Conservation (phyloP, 2,888 invertebrate species). For the Dicycla oo region DNA sequence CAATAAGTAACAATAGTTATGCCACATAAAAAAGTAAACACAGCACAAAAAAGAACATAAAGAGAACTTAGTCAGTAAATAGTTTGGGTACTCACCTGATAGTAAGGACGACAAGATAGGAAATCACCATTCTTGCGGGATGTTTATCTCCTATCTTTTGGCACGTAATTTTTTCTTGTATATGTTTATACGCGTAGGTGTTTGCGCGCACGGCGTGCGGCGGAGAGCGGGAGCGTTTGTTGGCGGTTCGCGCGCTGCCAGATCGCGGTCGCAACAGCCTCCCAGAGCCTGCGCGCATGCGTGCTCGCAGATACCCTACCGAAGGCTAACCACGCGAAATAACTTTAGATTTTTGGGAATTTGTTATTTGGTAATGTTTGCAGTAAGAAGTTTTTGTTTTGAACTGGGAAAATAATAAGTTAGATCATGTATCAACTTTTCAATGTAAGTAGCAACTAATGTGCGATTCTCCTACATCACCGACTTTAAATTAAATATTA, state of each 20-base stretch:
- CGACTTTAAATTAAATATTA: not conserved
- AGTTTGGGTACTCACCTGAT: constrained; percentile 53
- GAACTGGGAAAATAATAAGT: not conserved
- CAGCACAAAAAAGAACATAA: not conserved
- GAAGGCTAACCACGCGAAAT: constrained; percentile 59
- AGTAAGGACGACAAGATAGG: constrained; percentile 23
- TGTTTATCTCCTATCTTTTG: constrained; percentile 25
- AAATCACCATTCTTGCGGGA: constrained; percentile 42
- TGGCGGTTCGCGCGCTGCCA: constrained; percentile 68
- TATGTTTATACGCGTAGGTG: constrained; percentile 69
- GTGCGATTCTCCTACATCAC: not conserved
- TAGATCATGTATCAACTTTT: too few relatives aligned
- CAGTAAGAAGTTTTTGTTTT: constrained; percentile 25
- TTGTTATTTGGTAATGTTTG: constrained; percentile 29
- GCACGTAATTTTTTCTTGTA: constrained; percentile 40
- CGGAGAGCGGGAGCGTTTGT: constrained; percentile 72
- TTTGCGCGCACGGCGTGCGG: constrained; percentile 72
- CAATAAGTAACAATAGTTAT: not conserved
- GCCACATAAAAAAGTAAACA: constrained; percentile 34
- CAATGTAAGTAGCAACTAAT: not conserved
- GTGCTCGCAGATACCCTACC: constrained; percentile 41
- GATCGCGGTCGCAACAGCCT: constrained; percentile 65
- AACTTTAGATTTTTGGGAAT: constrained; percentile 46
- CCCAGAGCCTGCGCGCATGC: constrained; percentile 75
- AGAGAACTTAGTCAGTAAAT: constrained; percentile 39